phyloP scores from a whole-genome alignment of 1,140 invertebrate genomes.

The Zaprionus tsacasi region DNA sequence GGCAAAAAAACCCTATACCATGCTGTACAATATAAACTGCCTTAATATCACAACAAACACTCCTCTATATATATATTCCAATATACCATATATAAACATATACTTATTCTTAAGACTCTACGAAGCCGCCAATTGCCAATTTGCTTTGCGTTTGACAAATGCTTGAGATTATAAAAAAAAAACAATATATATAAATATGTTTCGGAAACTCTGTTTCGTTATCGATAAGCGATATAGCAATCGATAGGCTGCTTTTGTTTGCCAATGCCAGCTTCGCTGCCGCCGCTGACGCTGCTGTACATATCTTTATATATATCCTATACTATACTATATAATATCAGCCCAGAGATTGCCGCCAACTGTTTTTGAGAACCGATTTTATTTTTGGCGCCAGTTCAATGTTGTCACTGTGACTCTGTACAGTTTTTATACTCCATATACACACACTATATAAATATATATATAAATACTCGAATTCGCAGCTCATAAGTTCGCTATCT shows the following conservation, averaged over 20 bases:
- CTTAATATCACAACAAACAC: slow-evolving; percentile 29
- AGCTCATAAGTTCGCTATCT: slow-evolving; percentile 29
- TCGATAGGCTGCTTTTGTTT: slow-evolving; percentile 33
- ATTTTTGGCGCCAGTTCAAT: slow-evolving; percentile 35
- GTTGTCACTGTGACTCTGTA: slow-evolving; percentile 45
- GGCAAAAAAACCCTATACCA: slow-evolving; percentile 8
- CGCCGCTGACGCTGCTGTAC: slow-evolving; percentile 35
- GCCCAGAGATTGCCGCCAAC: slow-evolving; percentile 27
- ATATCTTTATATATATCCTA: slow-evolving; percentile 14
- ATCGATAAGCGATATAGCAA: slow-evolving; percentile 25
- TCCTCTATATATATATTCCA: slow-evolving; percentile 15
- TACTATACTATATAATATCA: slow-evolving; percentile 12
- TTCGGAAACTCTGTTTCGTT: not conserved
- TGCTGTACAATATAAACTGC: slow-evolving; percentile 61
- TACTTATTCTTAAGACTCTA: slow-evolving; percentile 17
- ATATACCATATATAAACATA: slow-evolving; percentile 23
- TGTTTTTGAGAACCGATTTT: slow-evolving; percentile 24
- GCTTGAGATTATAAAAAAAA: slow-evolving; percentile 21
- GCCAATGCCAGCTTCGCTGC: slow-evolving; percentile 27
- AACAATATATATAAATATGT: slow-evolving; percentile 1
- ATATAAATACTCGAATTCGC: slow-evolving; percentile 21
- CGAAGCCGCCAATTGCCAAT: slow-evolving; percentile 29
- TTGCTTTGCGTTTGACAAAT: slow-evolving; percentile 47
- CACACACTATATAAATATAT: slow-evolving; percentile 9
- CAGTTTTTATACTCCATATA: slow-evolving; percentile 6